These are phyloP conservation scores for Fragum fragum DNA, from an alignment of 2,888 invertebrate species.

Conservation along the genomic window DNA sequence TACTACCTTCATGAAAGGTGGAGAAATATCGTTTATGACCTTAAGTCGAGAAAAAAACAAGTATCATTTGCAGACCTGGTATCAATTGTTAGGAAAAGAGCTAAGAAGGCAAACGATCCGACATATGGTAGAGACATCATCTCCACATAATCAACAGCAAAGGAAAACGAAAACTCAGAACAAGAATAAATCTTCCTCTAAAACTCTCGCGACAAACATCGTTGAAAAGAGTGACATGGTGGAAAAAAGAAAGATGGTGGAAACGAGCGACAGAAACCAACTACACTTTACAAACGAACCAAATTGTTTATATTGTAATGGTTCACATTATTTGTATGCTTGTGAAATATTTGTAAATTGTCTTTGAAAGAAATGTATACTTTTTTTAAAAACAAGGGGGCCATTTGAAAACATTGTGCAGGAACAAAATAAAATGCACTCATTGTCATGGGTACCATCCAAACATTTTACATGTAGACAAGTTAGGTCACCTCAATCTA, in stretches of 20 bases:
- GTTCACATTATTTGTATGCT: background rate
- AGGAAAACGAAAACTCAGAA: background rate
- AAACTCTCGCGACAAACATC: slow-evolving; percentile 6
- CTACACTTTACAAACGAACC: background rate
- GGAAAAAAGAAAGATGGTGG: no score
- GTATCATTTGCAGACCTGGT: no score
- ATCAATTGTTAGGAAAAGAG: no score
- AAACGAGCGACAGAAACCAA: background rate
- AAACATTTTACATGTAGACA: slow-evolving; percentile 37
- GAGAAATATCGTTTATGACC: no score
- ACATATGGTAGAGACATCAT: slow-evolving; percentile 44
- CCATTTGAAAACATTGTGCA: slow-evolving; percentile 34
- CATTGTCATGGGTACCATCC: slow-evolving; percentile 27
- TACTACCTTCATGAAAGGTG: slow-evolving; percentile 49
- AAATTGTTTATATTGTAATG: slow-evolving; percentile 8
- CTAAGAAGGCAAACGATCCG: slow-evolving; percentile 47
- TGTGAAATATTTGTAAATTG: background rate
- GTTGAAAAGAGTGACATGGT: background rate
- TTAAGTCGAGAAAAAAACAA: no score
- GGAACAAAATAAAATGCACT: background rate
- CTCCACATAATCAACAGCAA: slow-evolving; percentile 4
- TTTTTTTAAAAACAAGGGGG: slow-evolving; percentile 24
- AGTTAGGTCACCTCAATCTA: background rate
- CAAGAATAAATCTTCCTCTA: background rate
- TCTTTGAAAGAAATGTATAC: background rate